Evolutionary conservation across 92 coral and sea anemone genomes (phyloP), one percentile per base, ranked within the genome.

Genomic region (Umimayanthus kanabou): DNA sequence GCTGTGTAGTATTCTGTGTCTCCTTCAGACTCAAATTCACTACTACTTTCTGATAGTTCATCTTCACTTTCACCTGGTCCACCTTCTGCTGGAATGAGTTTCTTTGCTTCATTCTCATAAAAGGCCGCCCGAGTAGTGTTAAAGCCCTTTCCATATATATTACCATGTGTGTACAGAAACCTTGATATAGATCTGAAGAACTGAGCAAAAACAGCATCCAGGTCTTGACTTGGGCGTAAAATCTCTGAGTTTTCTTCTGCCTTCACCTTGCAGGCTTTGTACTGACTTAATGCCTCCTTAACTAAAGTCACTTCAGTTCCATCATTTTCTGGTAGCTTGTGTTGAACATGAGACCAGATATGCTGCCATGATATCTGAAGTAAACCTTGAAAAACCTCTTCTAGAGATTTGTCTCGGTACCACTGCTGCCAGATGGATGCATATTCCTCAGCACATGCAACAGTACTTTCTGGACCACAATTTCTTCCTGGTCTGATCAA

Each of bases 61-160:
- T 78, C 55, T 6, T 49, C 81, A 43, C 33, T 47, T 78, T n/a
- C 61, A 50, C 33, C 49, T 78, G 9, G 39, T 78, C 37, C 9
- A 49, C 20, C 25, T 78, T 28, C 23, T 78, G 18, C 39, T 23
- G 18, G 39, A 25, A 26, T 9, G 8, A 78, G 81, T 49, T 78
- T 78, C 66, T 6, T 78, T 78, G 81, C 81, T 50, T 78, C 81
- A 49, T 78, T 78, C 81, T 78, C 66, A 47, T 78, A 78, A 78
- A 45, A 78, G 8, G 81, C 37, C 47, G 81, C 81, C 16, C 64
- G 81, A 78, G 64, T 14, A 15, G 66, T 47, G 81, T 78, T 78
- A 47, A 47, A 3, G 49, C 81, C 81, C 64, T 45, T 78, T 15
- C 81, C 81, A 49, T 78, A 78, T 8, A 9, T 7, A 23, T 78